Base-by-base conservation (phyloP, 2,888 invertebrate species). In the Drosophila antonietae region DNA sequence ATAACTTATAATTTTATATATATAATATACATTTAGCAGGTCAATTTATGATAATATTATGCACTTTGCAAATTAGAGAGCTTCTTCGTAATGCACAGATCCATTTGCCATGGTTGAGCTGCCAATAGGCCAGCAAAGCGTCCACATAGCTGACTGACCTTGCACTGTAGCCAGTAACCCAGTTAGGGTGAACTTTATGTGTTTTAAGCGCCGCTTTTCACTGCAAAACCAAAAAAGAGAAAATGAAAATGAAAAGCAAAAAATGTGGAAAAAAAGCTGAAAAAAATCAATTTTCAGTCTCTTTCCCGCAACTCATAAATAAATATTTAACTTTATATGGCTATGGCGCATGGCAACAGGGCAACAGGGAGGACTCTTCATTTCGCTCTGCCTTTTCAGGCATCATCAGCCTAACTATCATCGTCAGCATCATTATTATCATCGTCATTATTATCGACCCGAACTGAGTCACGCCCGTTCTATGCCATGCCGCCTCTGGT, bases 331-430 rank as follows among this genome's bases (percentile, higher is more conserved):
- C 44, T 47, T 68, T 49, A 49, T 53, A 47, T 75, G 57, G 68
- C 75, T 57, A 37, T 58, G 68, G 68, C 69, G 69, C 75, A 75
- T 71, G 71, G 53, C 68, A 75, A 55, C 71, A 37, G 53, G 23
- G 39, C 39, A 8, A 41, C 57, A 39, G 55, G 56, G 41, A 67
- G 58, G 39, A 58, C 47, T 31, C 23, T 49, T 39, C 49, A 44
- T 49, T 49, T 73, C 15, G 20, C 28, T 31, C 20, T 57, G 41
- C 28, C 58, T 41, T 33, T 41, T 58, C 33, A 2, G 51, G 37
- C 55, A 55, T 44, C 52, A n/a, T 44, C 52, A n/a, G 37, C 55
- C 55, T 55, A 39, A 28, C 55, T 20, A 51, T 68, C 37, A 69
- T 43, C 18, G 20, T 23, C 15, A 52, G 56, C n/a, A 39, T 70